Conservation (phyloP, 2,113 vertebrate genomes). For the Xyliphius kryptos region DNA sequence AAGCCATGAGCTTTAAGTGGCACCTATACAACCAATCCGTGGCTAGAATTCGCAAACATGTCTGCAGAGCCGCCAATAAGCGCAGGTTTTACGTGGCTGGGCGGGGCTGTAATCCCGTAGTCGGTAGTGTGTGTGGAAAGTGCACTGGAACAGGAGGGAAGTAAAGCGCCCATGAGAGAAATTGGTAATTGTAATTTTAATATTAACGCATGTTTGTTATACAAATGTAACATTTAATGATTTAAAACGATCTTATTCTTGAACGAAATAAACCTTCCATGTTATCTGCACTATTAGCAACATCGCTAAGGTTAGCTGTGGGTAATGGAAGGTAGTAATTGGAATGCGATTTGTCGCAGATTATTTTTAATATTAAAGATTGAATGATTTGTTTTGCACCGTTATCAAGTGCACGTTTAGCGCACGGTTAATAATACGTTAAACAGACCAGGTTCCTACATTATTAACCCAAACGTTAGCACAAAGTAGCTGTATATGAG, state of each 20-base stretch:
- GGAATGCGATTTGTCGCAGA: not conserved
- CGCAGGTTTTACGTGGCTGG: not conserved
- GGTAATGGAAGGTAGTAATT: not conserved
- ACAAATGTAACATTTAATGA: not conserved
- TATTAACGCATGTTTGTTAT: not conserved
- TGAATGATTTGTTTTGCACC: not conserved
- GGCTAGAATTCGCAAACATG: fast-evolving
- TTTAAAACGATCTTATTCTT: no score
- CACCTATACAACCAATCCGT: conserved; percentile 48
- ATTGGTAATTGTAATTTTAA: conserved; percentile 15
- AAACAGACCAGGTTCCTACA: no score
- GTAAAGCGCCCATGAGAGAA: conserved; percentile 47
- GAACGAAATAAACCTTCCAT: not conserved
- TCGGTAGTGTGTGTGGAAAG: conserved; percentile 50
- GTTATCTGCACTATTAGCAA: conserved; percentile 10
- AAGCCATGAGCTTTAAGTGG: conserved; percentile 39
- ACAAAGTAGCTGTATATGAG: not conserved
- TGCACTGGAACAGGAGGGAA: conserved; percentile 52
- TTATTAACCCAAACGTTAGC: not conserved
- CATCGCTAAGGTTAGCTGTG: conserved; percentile 13
- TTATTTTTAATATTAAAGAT: not conserved
- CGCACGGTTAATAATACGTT: not conserved
- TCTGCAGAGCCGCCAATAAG: conserved; percentile 51
- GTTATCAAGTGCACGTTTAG: not conserved
- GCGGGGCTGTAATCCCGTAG: conserved; percentile 39